A percentile compares a stretch with the other conserved stretches of the same genome.
phyloP scores from a whole-genome alignment of 2,797 vertebrate genomes.

The Chiloscyllium punctatum region DNA sequence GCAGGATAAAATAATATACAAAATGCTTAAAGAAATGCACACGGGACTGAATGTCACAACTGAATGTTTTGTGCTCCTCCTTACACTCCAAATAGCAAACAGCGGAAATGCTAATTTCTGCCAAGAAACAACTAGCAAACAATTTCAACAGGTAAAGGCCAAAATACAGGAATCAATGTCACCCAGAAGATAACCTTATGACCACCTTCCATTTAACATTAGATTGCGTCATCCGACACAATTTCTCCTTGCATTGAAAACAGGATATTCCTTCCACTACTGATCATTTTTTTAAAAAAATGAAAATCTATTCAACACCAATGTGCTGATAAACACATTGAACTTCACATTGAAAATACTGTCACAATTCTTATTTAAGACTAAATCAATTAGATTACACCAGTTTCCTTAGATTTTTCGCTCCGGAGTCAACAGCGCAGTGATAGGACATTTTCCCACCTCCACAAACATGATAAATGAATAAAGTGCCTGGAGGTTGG shows the following conservation, averaged over 20 bases:
- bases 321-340: background rate
- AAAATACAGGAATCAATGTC: background rate
- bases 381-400: background rate
- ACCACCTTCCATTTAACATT: background rate
- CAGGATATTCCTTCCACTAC: background rate
- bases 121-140: background rate
- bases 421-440: no score
- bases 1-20: background rate
- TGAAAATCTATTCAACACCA: background rate
- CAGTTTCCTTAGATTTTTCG: background rate
- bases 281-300: background rate
- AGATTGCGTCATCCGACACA: background rate
- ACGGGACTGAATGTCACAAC: background rate
- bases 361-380: background rate
- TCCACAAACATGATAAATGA: no score
- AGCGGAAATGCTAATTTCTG: background rate
- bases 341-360: background rate
- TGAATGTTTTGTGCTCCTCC: background rate
- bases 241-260: slow-evolving; percentile 24
- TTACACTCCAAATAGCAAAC: background rate
- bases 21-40: background rate
- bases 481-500: no score
- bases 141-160: background rate
- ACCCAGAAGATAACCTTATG: no score
- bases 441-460: no score